Conservation (phyloP, 2,113 vertebrate genomes). For the Sinocyclocheilus maitianheensis region DNA sequence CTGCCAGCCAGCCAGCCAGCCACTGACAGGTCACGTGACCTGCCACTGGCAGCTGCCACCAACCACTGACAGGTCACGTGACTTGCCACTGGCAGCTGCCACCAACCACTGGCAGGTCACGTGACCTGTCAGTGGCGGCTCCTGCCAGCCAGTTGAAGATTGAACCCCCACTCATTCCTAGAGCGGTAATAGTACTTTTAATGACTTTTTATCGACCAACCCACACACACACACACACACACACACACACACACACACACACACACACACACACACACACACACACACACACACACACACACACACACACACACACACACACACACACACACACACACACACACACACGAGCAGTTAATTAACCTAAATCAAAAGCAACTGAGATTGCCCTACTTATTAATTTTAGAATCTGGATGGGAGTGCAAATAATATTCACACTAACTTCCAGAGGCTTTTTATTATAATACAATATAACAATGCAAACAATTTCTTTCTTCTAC, state of each 20-base stretch:
- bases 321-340: background rate
- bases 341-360: constrained; percentile 4
- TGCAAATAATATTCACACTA: background rate
- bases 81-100: no score
- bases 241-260: background rate
- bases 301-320: background rate
- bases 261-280: background rate
- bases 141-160: no score
- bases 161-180: no score
- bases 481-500: background rate
- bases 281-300: background rate
- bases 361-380: constrained; percentile 21
- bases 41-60: no score
- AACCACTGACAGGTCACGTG: no score
- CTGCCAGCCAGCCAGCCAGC: no score
- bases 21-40: no score
- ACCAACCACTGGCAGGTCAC: no score
- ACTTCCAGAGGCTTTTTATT: background rate
- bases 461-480: background rate
- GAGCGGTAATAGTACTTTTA: background rate
- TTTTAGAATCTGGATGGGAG: background rate
- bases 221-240: background rate
- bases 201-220: background rate
- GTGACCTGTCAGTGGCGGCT: no score
- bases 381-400: constrained; percentile 23